A percentile compares a stretch with the other conserved stretches of the same genome.
These are phyloP conservation scores for Rotaria macrura DNA, from an alignment of 2,888 invertebrate species.

Conservation along the genomic window DNA sequence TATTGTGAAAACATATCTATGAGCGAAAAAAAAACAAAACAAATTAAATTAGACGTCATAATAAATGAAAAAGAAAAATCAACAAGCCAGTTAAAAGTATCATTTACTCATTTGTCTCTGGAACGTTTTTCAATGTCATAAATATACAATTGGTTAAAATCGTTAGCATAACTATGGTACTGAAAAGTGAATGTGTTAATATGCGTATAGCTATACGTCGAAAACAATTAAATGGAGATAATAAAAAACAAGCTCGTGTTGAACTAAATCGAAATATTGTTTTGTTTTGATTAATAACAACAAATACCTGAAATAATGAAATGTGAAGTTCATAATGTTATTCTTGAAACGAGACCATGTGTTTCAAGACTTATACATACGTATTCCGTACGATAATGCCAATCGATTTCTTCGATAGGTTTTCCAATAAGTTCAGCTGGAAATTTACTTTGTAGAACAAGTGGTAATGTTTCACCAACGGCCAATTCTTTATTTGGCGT, in stretches of 20 bases:
- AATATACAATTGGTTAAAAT: constrained; percentile 96
- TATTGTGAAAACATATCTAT: constrained; percentile 96
- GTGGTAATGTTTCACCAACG: constrained; percentile 18
- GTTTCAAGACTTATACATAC: constrained; percentile 55
- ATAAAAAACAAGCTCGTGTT: constrained; percentile 82
- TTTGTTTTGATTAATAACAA: constrained; percentile 94
- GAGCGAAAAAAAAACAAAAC: too few species aligned
- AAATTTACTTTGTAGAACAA: not conserved
- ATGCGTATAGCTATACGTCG: constrained; percentile 94
- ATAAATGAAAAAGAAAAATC: too few species aligned
- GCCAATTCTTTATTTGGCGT: constrained; percentile 7
- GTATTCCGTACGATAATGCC: constrained; percentile 84
- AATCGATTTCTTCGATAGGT: constrained; percentile 94
- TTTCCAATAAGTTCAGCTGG: constrained; percentile 69
- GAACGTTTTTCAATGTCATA: constrained; percentile 71
- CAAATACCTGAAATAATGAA: constrained; percentile 68
- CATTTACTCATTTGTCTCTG: constrained; percentile 91
- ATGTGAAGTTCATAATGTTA: not conserved
- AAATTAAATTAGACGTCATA: too few species aligned
- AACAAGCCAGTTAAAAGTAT: not conserved
- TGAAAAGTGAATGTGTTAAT: constrained; percentile 92
- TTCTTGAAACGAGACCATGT: not conserved
- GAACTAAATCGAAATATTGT: constrained; percentile 98
- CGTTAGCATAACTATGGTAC: constrained; percentile 91
- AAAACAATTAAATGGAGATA: constrained; percentile 92